Evolutionary conservation across 2,888 invertebrate genomes (phyloP).

Genomic region (Plagiodera versicolora): DNA sequence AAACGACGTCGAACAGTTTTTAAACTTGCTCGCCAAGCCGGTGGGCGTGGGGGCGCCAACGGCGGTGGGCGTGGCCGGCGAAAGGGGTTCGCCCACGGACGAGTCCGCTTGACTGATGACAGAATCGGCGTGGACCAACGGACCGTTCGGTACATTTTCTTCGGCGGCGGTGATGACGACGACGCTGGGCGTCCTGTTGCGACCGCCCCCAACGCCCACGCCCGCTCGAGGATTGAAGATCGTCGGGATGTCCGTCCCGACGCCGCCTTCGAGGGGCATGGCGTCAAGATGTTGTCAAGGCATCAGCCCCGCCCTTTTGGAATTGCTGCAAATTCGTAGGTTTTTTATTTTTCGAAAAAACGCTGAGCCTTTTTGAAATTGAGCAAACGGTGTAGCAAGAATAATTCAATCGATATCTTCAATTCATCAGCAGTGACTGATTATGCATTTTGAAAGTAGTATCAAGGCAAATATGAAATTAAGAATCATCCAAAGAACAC

Average conservation of each 20-base stretch:
- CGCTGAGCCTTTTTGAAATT: too few species aligned
- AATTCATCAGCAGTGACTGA: too few species aligned
- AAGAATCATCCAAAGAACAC: too few species aligned
- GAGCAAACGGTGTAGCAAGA: too few species aligned
- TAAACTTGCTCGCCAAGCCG: conserved; percentile 55
- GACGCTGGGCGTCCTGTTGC: conserved; percentile 51
- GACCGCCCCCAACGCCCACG: too few species aligned
- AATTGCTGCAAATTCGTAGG: too few species aligned
- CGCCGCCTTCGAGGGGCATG: conserved; percentile 11
- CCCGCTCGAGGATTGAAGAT: conserved; percentile 70
- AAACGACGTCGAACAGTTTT: conserved; percentile 71
- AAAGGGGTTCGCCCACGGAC: conserved; percentile 50
- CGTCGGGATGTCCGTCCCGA: conserved; percentile 70
- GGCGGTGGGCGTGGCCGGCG: conserved; percentile 53
- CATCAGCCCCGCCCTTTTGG: too few species aligned
- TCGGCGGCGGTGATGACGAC: conserved; percentile 52
- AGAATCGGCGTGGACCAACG: conserved; percentile 51
- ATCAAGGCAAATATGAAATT: too few species aligned
- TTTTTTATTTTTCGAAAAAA: too few species aligned
- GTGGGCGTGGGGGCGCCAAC: conserved; percentile 36
- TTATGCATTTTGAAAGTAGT: too few species aligned
- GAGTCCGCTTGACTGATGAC: conserved; percentile 47
- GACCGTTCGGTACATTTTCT: conserved; percentile 47
- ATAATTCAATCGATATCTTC: too few species aligned
- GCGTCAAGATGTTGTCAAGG: conserved; percentile 2